Base-by-base conservation (phyloP, 30 jellyfish, hydroid and myxozoan species). In the Cassiopea xamachana region DNA sequence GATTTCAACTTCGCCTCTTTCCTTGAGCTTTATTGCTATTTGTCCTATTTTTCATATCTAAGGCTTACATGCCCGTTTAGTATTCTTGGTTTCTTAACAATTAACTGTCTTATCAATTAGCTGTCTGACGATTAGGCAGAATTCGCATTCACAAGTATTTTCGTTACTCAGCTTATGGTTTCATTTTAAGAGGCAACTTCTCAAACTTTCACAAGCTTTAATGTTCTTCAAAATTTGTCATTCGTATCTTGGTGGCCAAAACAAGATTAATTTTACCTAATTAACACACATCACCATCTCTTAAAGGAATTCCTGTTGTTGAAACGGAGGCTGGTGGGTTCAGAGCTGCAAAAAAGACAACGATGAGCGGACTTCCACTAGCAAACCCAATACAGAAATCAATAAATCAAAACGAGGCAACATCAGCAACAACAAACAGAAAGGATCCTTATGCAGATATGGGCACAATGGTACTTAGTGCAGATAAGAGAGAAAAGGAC, bases 401-500 rank as follows among this genome's bases (percentile, higher is more conserved):
- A 2, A 13, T 55, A 13, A 9, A 18, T 43, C 69, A 49, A 2
- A 70, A 70, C 6, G 76, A 59, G 0, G 96, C 92, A 50, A 75
- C 97, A 7, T 43, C 82, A 46, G 85, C 89, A 1, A 75, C 62
- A 27, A 80, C 27, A 48, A 83, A 47, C 61, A 74, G 43, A 73
- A 92, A 74, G 68, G 98, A 94, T 77, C 99, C 98, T 27, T 95
- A 95, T 73, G 97, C 98, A 5, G 99, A 95, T 48, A 74, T 95
- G 87, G 99, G 99, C 12, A 84, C 97, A 19, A 74, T 94, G 8
- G 90, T 80, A 2, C 93, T 87, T 1, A 77, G 92, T 13, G 58
- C 93, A 7, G 96, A 91, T 19, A 87, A 89, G 44, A 84, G 92
- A 75, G 93, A 91, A 47, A 69, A 78, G 8, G 82, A 45, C 16